These are phyloP conservation scores for Sebastes trivittatus DNA, from an alignment of 2,797 vertebrate genomes.

Conservation along the genomic window DNA sequence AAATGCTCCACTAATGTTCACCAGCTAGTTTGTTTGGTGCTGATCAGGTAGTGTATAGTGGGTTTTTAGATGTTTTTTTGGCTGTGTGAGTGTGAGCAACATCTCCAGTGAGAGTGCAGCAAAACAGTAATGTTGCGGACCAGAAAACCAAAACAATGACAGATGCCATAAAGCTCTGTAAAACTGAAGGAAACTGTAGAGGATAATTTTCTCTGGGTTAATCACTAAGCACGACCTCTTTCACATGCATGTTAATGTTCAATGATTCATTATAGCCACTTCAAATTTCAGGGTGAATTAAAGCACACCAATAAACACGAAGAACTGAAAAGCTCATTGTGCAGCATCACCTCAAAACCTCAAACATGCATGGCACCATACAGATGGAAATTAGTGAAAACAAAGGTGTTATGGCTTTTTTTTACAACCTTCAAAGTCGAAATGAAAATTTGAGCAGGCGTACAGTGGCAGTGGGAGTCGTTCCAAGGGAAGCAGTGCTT, in stretches of 20 bases:
- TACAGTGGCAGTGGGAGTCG: conserved; percentile 29
- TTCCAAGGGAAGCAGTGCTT: conserved; percentile 55
- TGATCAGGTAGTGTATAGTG: background rate
- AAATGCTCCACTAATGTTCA: background rate
- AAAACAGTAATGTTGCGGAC: background rate
- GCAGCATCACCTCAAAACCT: background rate
- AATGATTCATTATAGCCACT: background rate
- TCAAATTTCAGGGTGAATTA: background rate
- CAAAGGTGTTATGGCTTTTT: conserved; percentile 35
- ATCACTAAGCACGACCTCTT: background rate
- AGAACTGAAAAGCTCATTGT: background rate
- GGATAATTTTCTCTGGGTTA: background rate
- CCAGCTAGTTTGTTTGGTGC: background rate
- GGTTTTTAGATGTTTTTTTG: background rate
- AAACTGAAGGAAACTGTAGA: background rate
- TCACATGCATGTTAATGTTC: background rate
- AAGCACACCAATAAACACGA: background rate
- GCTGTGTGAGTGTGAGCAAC: too few species aligned
- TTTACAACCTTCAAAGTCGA: conserved; percentile 48
- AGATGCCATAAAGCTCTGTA: background rate
- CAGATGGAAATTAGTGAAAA: conserved; percentile 49
- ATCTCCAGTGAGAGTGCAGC: too few species aligned
- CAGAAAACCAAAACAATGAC: background rate
- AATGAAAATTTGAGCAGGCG: conserved; percentile 41
- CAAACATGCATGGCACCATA: background rate